These are phyloP conservation scores for Nannoperca obscura DNA, from an alignment of 2,797 vertebrate species.

Conservation along the genomic window DNA sequence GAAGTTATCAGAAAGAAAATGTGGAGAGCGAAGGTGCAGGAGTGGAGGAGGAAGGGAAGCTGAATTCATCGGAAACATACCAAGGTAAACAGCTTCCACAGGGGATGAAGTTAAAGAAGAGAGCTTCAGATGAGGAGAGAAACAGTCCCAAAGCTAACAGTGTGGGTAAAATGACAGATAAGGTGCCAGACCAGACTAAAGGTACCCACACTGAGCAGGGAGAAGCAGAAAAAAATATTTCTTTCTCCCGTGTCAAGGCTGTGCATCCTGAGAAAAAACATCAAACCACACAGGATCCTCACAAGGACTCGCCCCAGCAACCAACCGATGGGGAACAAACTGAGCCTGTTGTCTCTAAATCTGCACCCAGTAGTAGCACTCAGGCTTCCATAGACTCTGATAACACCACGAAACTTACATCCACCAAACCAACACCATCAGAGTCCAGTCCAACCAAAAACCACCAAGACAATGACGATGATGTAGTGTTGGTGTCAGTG, in stretches of 20 bases:
- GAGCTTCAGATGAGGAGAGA: conserved; percentile 65
- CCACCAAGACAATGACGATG: conserved; percentile 52
- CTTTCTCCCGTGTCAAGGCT: neutral
- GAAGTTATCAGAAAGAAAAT: conserved; percentile 50
- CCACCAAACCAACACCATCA: conserved; percentile 4
- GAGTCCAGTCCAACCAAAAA: conserved; percentile 27
- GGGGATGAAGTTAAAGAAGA: conserved; percentile 81
- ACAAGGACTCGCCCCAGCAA: neutral
- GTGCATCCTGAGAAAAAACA: conserved; percentile 20
- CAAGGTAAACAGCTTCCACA: conserved; percentile 72
- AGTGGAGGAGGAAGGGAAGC: conserved; percentile 58
- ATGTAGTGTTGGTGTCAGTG: conserved; percentile 74
- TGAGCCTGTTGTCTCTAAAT: neutral
- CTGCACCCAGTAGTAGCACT: conserved; percentile 14
- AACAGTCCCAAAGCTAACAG: neutral
- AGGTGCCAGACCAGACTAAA: conserved; percentile 11
- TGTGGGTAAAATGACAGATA: neutral
- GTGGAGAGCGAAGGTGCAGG: neutral
- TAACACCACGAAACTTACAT: neutral
- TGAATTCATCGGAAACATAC: conserved; percentile 48
- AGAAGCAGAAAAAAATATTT: neutral
- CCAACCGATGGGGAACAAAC: neutral
- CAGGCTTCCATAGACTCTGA: conserved; percentile 23
- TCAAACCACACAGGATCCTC: conserved; percentile 16
- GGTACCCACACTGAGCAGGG: neutral